phyloP scores from a whole-genome alignment of 2,113 vertebrate species.

The Isurus oxyrinchus region DNA sequence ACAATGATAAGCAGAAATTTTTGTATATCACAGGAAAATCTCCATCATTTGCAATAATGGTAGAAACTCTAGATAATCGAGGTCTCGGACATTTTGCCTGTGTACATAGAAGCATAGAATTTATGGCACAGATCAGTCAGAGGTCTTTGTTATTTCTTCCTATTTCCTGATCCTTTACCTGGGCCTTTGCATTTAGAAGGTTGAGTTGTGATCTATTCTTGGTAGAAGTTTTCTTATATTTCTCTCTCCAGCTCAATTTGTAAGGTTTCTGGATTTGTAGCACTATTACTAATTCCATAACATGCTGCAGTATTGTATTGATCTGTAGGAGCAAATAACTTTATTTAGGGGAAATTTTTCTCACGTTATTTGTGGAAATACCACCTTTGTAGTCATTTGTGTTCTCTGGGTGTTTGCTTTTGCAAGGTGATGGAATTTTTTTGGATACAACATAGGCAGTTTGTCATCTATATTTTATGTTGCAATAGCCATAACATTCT shows the following conservation, averaged over 20 bases:
- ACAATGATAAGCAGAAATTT: background rate
- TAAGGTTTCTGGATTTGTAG: background rate
- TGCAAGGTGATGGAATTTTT: background rate
- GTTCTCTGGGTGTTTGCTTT: background rate
- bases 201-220: background rate
- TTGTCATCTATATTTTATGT: background rate
- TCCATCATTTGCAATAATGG: background rate
- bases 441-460: background rate
- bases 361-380: background rate
- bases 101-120: background rate
- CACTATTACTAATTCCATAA: background rate
- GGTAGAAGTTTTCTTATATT: background rate
- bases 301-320: background rate
- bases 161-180: background rate
- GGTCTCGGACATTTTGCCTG: background rate
- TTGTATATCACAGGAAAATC: background rate
- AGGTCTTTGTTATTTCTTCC: background rate
- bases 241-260: background rate
- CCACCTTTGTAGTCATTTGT: background rate
- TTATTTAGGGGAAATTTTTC: background rate
- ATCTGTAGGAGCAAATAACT: background rate
- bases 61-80: background rate
- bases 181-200: background rate
- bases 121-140: background rate
- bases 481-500: background rate